phyloP scores from a whole-genome alignment of 2,888 invertebrate genomes.

The Drosophila maculinotata region DNA sequence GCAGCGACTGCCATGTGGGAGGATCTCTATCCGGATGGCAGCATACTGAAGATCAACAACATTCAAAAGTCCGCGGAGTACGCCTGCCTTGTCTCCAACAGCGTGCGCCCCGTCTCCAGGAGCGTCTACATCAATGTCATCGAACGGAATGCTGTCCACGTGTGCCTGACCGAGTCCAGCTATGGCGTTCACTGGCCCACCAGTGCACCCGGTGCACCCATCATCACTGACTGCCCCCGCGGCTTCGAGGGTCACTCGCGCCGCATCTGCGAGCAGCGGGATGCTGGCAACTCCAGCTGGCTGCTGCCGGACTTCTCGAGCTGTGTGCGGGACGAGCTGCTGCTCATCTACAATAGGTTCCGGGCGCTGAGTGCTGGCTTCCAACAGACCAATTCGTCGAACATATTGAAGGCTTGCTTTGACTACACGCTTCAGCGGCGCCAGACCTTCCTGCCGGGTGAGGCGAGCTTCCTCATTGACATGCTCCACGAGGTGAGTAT shows the following conservation, averaged over 20 bases:
- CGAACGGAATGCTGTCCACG: constrained; percentile 87
- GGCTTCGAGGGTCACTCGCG: constrained; percentile 86
- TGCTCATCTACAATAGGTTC: constrained; percentile 87
- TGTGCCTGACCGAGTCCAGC: constrained; percentile 87
- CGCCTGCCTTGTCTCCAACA: constrained; percentile 89
- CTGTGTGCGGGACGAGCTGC: constrained; percentile 89
- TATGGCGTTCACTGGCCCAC: constrained; percentile 88
- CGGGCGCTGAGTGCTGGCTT: constrained; percentile 83
- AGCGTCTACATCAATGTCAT: constrained; percentile 89
- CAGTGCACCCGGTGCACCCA: constrained; percentile 91
- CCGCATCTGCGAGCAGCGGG: constrained; percentile 87
- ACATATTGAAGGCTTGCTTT: constrained; percentile 83
- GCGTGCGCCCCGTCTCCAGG: constrained; percentile 86
- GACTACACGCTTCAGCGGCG: constrained; percentile 82
- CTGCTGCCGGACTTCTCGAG: constrained; percentile 90
- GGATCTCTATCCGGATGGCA: constrained; percentile 93
- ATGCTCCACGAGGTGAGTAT: constrained; percentile 84
- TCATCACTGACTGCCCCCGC: constrained; percentile 88
- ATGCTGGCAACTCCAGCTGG: constrained; percentile 90
- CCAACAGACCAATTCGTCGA: constrained; percentile 85
- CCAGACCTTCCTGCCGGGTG: constrained; percentile 84
- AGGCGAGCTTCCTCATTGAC: constrained; percentile 84
- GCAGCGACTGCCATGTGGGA: constrained; percentile 93
- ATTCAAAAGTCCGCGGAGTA: constrained; percentile 93
- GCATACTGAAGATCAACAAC: constrained; percentile 91